phyloP scores from a whole-genome alignment of 1,140 invertebrate genomes.

The Scaptodrosophila lebanonensis region DNA sequence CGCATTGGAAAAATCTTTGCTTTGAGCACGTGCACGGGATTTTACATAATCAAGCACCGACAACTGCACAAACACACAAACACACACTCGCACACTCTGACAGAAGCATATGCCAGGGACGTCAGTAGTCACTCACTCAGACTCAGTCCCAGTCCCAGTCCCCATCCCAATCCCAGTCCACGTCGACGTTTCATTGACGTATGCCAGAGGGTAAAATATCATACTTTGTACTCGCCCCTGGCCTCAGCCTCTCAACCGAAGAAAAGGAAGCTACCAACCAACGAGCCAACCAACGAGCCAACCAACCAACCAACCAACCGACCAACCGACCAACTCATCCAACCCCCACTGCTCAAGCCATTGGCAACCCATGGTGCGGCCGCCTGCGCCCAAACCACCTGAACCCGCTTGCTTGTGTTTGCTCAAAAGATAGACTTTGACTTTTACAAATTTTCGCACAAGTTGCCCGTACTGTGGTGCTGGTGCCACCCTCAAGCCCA shows the following conservation, averaged over 20 bases:
- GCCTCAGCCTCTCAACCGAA: no score
- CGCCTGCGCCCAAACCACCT: slow-evolving; percentile 41
- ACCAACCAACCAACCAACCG: no score
- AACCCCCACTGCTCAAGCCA: slow-evolving; percentile 17
- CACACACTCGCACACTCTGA: slow-evolving; percentile 6
- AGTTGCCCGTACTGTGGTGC: slow-evolving; percentile 16
- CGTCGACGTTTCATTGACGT: slow-evolving; percentile 34
- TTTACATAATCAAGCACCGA: slow-evolving; percentile 70
- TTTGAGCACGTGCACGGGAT: slow-evolving; percentile 71
- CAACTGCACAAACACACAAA: slow-evolving; percentile 42
- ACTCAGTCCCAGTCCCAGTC: no score
- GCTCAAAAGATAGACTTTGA: slow-evolving; percentile 71
- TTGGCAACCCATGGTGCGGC: slow-evolving; percentile 23
- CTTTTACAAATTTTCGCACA: slow-evolving; percentile 75
- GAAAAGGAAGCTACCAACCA: no score
- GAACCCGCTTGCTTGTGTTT: slow-evolving; percentile 27
- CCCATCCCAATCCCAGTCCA: slow-evolving; percentile 15
- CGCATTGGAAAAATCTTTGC: slow-evolving; percentile 70
- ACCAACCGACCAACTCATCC: no score
- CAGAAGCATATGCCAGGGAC: background rate
- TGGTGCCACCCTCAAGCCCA: slow-evolving; percentile 8
- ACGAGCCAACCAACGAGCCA: no score
- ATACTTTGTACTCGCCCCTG: slow-evolving; percentile 26
- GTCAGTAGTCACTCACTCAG: background rate
- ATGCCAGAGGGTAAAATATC: slow-evolving; percentile 48